Conservation (phyloP, 2,113 vertebrate species). For the Spea multiplicata region DNA sequence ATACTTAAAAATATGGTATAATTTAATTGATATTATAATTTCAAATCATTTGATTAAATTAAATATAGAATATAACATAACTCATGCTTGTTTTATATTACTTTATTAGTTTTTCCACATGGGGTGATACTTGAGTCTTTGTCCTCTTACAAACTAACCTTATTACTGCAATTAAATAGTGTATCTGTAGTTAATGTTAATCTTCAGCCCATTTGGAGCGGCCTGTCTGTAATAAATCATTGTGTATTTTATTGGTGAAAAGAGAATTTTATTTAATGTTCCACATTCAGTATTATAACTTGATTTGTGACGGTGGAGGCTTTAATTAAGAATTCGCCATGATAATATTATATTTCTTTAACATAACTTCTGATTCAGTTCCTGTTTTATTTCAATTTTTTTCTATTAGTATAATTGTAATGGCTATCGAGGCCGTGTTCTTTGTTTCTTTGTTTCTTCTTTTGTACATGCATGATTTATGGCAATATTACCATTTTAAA, state of each 20-base stretch:
- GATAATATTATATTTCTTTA: no score
- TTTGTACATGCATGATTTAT: no score
- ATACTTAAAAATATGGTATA: conserved; percentile 5
- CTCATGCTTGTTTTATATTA: conserved; percentile 63
- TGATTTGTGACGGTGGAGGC: not conserved
- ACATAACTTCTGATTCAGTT: no score
- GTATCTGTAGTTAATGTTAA: conserved; percentile 60
- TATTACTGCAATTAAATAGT: not conserved
- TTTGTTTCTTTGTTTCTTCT: no score
- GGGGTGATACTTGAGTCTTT: conserved; percentile 70
- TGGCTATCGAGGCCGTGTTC: no score
- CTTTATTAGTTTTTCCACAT: conserved; percentile 66
- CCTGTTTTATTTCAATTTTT: no score
- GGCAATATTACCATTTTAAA: no score
- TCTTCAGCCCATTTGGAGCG: not conserved
- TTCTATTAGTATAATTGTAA: no score
- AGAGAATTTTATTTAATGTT: not conserved
- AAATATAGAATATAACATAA: conserved; percentile 57
- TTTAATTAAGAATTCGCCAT: no score
- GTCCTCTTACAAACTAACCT: conserved; percentile 67
- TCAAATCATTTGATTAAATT: conserved; percentile 55
- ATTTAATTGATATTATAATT: conserved; percentile 66
- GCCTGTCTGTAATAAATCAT: not conserved
- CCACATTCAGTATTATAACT: not conserved
- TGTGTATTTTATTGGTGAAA: not conserved